Evolutionary conservation across 2,888 invertebrate genomes (phyloP).

Genomic region (Drymonia ruficornis): DNA sequence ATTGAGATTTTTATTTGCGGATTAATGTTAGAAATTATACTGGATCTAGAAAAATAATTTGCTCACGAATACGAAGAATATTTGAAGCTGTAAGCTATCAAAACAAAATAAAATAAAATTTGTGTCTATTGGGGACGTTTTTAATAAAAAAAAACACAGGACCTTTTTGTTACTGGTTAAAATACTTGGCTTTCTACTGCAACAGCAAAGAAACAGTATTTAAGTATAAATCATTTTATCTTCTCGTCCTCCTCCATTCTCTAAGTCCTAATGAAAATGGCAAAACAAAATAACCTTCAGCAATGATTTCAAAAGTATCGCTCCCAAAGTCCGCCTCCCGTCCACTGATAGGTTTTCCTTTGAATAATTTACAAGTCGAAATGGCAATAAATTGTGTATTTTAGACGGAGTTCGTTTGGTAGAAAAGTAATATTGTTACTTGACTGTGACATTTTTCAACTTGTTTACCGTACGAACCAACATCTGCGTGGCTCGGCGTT

Average conservation of each 20-base stretch:
- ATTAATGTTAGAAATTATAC: slow-evolving; percentile 28
- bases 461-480: slow-evolving; percentile 33
- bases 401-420: slow-evolving; percentile 28
- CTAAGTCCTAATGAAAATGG: neutral
- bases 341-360: slow-evolving; percentile 24
- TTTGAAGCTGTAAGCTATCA: no score
- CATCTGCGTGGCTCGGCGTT: slow-evolving; percentile 29
- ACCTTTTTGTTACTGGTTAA: neutral
- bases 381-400: slow-evolving; percentile 39
- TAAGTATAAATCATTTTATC: neutral
- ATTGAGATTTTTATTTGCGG: slow-evolving; percentile 27
- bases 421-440: slow-evolving; percentile 39
- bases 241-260: neutral
- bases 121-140: neutral
- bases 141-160: no score
- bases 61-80: no score
- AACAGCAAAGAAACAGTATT: neutral
- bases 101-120: no score
- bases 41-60: slow-evolving; percentile 8
- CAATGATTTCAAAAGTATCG: slow-evolving; percentile 6
- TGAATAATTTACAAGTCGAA: slow-evolving; percentile 31
- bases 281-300: slow-evolving; percentile 5
- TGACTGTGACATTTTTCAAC: slow-evolving; percentile 33
- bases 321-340: slow-evolving; percentile 9
- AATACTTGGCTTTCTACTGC: no score